phyloP scores from a whole-genome alignment of 2,888 invertebrate genomes.

The Gerris lacustris region DNA sequence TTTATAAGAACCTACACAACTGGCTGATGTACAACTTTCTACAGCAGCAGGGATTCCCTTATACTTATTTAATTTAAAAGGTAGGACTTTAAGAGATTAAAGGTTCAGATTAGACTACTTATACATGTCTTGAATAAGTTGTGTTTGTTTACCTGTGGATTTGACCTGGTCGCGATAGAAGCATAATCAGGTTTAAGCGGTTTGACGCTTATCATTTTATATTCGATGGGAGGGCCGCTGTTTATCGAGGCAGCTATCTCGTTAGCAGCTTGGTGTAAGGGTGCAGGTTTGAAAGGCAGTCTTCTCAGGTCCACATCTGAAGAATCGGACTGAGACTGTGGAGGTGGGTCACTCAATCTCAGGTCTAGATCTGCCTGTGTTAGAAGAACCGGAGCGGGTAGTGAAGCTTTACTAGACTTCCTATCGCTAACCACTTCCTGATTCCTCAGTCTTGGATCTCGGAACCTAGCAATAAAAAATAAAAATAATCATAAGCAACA shows the following conservation, averaged over 20 bases:
- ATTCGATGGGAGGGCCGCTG: slow-evolving; percentile 61
- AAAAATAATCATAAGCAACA: neutral
- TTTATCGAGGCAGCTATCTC: slow-evolving; percentile 75
- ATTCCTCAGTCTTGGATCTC: slow-evolving; percentile 25
- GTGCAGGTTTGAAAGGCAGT: slow-evolving; percentile 64
- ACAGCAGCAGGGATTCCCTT: too few relatives aligned
- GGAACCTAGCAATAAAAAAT: slow-evolving; percentile 20
- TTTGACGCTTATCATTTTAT: slow-evolving; percentile 39
- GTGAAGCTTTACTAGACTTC: neutral
- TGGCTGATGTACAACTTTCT: too few relatives aligned
- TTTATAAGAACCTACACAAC: too few relatives aligned
- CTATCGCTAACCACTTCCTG: slow-evolving; percentile 7
- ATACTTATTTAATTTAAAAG: too few relatives aligned
- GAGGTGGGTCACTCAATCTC: slow-evolving; percentile 18
- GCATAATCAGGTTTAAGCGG: slow-evolving; percentile 29
- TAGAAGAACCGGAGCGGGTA: neutral
- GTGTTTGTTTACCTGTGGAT: slow-evolving; percentile 22
- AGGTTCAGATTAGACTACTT: too few relatives aligned
- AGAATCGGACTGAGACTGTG: slow-evolving; percentile 1
- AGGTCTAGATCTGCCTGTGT: slow-evolving; percentile 24
- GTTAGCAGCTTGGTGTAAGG: slow-evolving; percentile 70
- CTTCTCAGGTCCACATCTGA: slow-evolving; percentile 61
- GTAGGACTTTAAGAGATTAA: too few relatives aligned
- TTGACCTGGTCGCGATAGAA: slow-evolving; percentile 16
- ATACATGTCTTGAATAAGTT: too few relatives aligned